These are phyloP conservation scores for Falco berigora DNA, from an alignment of 2,797 vertebrate species.

Conservation along the genomic window DNA sequence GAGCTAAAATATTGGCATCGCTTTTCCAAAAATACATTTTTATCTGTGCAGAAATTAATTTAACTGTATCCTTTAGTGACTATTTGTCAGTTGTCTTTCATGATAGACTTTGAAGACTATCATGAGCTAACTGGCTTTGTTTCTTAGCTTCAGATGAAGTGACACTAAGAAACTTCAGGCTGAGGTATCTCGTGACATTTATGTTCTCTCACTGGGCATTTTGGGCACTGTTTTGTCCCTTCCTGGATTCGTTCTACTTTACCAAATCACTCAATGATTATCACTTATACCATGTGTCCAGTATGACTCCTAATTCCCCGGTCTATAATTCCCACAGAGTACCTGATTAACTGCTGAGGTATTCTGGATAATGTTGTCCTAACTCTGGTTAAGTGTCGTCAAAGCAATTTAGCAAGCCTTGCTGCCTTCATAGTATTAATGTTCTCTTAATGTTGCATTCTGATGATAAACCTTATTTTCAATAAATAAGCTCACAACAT, in stretches of 20 bases:
- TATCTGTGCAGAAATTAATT: background rate
- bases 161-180: background rate
- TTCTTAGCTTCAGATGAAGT: background rate
- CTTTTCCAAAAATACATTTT: background rate
- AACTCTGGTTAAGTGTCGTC: background rate
- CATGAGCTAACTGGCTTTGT: background rate
- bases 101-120: background rate
- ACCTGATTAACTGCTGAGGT: constrained; percentile 1
- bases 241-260: background rate
- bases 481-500: constrained; percentile 6
- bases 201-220: background rate
- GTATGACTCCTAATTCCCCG: background rate
- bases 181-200: background rate
- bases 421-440: background rate
- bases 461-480: constrained; percentile 5
- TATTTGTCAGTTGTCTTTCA: background rate
- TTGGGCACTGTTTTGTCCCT: background rate
- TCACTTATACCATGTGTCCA: background rate
- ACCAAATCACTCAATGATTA: background rate
- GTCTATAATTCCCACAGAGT: background rate
- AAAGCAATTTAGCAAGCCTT: background rate
- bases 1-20: background rate
- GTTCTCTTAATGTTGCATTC: background rate
- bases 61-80: background rate
- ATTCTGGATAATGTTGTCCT: background rate